Evolutionary conservation across 2,113 vertebrate genomes (phyloP).

Genomic region (Peromyscus californicus): DNA sequence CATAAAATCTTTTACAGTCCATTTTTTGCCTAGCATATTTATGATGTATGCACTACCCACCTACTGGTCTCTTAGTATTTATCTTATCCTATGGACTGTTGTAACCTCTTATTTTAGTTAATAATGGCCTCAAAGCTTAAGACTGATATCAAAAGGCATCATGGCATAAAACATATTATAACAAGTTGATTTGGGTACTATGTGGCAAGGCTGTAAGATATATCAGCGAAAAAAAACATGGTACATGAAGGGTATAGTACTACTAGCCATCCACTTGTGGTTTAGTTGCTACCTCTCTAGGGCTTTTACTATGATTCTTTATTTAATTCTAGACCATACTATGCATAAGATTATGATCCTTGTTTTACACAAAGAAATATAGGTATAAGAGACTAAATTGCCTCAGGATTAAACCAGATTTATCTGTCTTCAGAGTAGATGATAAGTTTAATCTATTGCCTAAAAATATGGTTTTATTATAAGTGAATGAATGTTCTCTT

Average conservation of each 20-base stretch:
- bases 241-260: no score
- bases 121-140: background rate
- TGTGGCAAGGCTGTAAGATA: background rate
- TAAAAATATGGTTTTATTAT: background rate
- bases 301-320: background rate
- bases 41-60: background rate
- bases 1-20: background rate
- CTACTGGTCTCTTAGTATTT: background rate
- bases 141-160: background rate
- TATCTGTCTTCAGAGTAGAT: background rate
- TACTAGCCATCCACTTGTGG: background rate
- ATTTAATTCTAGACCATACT: background rate
- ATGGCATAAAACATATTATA: background rate
- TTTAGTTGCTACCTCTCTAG: background rate
- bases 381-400: background rate
- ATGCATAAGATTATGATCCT: background rate
- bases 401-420: background rate
- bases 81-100: background rate
- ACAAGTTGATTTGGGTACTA: background rate
- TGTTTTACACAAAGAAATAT: conserved; percentile 20
- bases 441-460: background rate
- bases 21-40: background rate
- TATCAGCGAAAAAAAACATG: background rate
- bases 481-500: background rate
- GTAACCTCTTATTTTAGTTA: background rate